Percentiles rank a stretch among this genome's conserved stretches.
Evolutionary conservation across 35 echinoderm and acorn worm species (phyloP).

Genomic region (Lytechinus variegatus): DNA sequence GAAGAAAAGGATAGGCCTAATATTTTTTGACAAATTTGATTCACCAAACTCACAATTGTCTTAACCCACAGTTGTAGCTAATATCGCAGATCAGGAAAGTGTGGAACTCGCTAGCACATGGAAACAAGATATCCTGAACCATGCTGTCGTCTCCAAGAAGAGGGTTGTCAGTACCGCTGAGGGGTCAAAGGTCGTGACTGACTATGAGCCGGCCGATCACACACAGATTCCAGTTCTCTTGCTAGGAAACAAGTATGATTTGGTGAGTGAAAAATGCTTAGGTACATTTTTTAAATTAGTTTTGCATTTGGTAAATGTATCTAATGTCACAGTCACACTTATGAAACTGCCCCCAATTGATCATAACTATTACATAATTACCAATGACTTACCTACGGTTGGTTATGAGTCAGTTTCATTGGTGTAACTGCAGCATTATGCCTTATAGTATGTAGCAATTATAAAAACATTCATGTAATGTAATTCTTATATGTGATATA

Average conservation of each 20-base stretch:
- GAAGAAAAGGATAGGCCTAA: not conserved
- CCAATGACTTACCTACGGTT: too few relatives aligned
- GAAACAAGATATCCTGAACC: constrained; percentile 93
- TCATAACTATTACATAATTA: too few relatives aligned
- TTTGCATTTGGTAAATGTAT: too few relatives aligned
- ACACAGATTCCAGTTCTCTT: constrained; percentile 82
- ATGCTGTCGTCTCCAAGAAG: constrained; percentile 76
- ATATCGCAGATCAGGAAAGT: constrained; percentile 85
- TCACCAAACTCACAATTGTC: not conserved
- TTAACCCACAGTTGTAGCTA: constrained; percentile 77
- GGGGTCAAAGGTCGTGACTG: constrained; percentile 68
- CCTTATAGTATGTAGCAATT: too few relatives aligned
- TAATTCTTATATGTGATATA: too few relatives aligned
- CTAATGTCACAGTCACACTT: too few relatives aligned
- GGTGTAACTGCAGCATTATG: too few relatives aligned
- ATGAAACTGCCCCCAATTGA: too few relatives aligned
- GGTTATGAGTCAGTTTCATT: too few relatives aligned
- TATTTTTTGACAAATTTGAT: not conserved
- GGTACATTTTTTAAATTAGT: too few relatives aligned
- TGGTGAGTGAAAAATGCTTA: constrained; percentile 65
- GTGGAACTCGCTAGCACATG: constrained; percentile 88
- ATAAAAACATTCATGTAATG: too few relatives aligned
- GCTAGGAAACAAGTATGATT: constrained; percentile 96
- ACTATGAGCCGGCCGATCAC: constrained; percentile 81
- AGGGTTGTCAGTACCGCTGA: constrained; percentile 61